Percentiles rank a stretch among this genome's conserved stretches.
Evolutionary conservation across 2,797 vertebrate species (phyloP).

Genomic region (Hylomyscus alleni): DNA sequence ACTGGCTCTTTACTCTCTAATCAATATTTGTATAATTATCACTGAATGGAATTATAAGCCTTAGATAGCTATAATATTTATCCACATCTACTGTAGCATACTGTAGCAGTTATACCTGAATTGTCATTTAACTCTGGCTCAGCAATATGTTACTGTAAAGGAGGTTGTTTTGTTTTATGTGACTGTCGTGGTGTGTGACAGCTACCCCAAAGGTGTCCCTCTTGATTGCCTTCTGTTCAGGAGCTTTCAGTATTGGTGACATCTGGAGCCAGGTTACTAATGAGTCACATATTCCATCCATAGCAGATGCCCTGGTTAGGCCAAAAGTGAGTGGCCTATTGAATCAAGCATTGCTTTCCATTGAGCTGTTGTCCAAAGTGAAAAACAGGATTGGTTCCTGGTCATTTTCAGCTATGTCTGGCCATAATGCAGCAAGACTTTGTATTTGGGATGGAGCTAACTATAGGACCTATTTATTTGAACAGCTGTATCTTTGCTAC

Average conservation of each 20-base stretch:
- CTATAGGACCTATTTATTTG: neutral
- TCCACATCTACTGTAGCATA: slow-evolving; percentile 80
- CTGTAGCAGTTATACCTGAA: slow-evolving; percentile 78
- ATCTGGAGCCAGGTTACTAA: slow-evolving; percentile 83
- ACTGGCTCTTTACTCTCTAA: slow-evolving; percentile 84
- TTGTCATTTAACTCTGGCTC: slow-evolving; percentile 74
- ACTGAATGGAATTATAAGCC: slow-evolving; percentile 76
- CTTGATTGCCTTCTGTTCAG: slow-evolving; percentile 80
- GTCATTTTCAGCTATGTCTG: slow-evolving; percentile 73
- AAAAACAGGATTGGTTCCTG: neutral
- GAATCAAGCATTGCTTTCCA: slow-evolving; percentile 61
- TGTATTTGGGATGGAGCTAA: slow-evolving; percentile 51
- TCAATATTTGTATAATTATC: slow-evolving; percentile 87
- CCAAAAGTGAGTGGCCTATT: slow-evolving; percentile 58
- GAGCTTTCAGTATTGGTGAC: slow-evolving; percentile 72
- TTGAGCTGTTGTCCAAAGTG: neutral
- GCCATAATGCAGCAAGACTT: neutral
- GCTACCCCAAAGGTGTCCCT: slow-evolving; percentile 76
- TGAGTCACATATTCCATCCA: slow-evolving; percentile 72
- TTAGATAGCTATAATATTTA: slow-evolving; percentile 82
- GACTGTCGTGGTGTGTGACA: slow-evolving; percentile 72
- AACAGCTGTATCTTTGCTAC: neutral
- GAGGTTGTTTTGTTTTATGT: slow-evolving; percentile 79
- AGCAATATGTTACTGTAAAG: slow-evolving; percentile 69
- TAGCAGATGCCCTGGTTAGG: slow-evolving; percentile 78